Percentiles rank a stretch among this genome's conserved stretches.
Evolutionary conservation across 1,140 invertebrate genomes (phyloP).

Genomic region (Aphis gossypii): DNA sequence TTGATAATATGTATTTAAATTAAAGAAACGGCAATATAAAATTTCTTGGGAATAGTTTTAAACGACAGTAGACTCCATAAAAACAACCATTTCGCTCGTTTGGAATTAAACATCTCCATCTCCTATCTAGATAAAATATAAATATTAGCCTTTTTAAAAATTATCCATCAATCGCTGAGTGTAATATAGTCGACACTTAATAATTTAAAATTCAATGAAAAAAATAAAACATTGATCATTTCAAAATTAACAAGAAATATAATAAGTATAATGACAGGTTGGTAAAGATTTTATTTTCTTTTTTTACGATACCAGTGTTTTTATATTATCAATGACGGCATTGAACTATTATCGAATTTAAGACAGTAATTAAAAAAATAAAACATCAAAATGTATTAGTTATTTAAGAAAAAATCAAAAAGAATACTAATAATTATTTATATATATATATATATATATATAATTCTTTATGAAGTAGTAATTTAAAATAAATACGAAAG

Average conservation of each 20-base stretch:
- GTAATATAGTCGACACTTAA: background rate
- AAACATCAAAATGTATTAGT: background rate
- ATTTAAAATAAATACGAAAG: too few species aligned
- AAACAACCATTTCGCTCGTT: background rate
- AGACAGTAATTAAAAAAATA: background rate
- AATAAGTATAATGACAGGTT: background rate
- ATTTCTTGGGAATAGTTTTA: background rate
- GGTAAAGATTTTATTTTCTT: background rate
- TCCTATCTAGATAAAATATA: background rate
- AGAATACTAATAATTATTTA: too few species aligned
- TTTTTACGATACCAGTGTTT: background rate
- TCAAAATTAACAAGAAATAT: background rate
- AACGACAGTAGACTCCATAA: background rate
- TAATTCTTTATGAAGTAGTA: too few species aligned
- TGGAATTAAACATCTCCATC: background rate
- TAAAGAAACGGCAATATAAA: background rate
- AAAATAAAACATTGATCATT: constrained; percentile 6
- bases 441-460: too few species aligned
- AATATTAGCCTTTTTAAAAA: background rate
- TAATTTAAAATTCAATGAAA: background rate
- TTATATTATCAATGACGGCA: background rate
- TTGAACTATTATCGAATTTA: background rate
- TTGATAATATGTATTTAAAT: background rate
- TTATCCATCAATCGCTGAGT: background rate
- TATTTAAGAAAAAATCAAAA: too few species aligned